Evolutionary conservation across 2,888 invertebrate species (phyloP).

Genomic region (Eupelmus urozonus): DNA sequence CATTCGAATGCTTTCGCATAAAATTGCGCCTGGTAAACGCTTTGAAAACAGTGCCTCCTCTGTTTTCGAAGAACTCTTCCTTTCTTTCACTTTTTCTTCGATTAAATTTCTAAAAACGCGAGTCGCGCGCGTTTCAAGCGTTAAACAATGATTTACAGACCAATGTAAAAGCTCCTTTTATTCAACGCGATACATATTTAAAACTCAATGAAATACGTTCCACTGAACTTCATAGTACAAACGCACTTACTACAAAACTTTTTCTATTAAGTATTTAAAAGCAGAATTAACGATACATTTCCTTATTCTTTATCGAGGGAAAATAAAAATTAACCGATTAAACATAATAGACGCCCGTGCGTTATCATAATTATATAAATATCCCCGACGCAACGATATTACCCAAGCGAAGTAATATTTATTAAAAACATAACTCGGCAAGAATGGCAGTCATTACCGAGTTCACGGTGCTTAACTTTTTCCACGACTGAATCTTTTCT

Average conservation of each 20-base stretch:
- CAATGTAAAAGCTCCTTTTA: too few species aligned
- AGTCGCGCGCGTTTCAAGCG: neutral
- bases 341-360: neutral
- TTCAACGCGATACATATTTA: too few species aligned
- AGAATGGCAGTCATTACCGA: neutral
- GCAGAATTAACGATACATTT: neutral
- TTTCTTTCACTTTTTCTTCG: too few species aligned
- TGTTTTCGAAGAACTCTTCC: neutral
- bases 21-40: too few species aligned
- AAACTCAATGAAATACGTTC: too few species aligned
- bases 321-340: neutral
- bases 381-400: too few species aligned
- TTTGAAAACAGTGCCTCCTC: too few species aligned
- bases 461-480: neutral
- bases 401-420: too few species aligned
- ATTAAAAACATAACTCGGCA: neutral
- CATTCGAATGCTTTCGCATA: too few species aligned
- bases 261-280: too few species aligned
- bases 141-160: neutral
- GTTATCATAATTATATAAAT: too few species aligned
- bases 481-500: slow-evolving; percentile 8
- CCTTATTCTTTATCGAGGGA: neutral
- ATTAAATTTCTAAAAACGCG: neutral
- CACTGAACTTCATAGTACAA: too few species aligned
- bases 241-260: neutral